Evolutionary conservation across 2,888 invertebrate genomes (phyloP).

Genomic region (Apoderus coryli): DNA sequence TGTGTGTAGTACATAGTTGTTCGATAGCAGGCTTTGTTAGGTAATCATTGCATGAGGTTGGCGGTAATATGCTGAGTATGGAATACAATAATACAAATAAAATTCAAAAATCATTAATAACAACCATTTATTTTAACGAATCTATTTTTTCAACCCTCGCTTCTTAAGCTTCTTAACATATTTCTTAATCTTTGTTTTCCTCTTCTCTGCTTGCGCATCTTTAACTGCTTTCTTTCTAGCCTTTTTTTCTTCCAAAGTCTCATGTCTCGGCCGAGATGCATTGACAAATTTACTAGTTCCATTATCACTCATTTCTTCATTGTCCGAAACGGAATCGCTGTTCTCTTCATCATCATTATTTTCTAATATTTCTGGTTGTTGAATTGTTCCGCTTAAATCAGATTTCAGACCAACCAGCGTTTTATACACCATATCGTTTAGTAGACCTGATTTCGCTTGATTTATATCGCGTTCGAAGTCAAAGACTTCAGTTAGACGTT

Average conservation of each 20-base stretch:
- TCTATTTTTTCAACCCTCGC: slow-evolving; percentile 40
- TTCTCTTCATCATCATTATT: too few species aligned
- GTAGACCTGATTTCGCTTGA: too few species aligned
- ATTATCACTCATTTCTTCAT: slow-evolving; percentile 23
- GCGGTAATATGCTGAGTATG: too few species aligned
- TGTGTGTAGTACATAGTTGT: too few species aligned
- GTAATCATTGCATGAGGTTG: too few species aligned
- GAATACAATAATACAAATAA: too few species aligned
- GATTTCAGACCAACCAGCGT: slow-evolving; percentile 74
- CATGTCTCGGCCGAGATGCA: slow-evolving; percentile 58
- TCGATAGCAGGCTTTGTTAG: too few species aligned
- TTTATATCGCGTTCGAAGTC: slow-evolving; percentile 79
- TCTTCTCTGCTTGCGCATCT: slow-evolving; percentile 74
- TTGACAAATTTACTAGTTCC: slow-evolving; percentile 49
- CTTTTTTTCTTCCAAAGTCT: slow-evolving; percentile 67
- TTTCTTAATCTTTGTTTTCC: slow-evolving; percentile 83
- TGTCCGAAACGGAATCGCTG: slow-evolving; percentile 23
- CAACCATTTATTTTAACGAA: too few species aligned
- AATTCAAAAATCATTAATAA: too few species aligned
- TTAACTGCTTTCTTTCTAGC: slow-evolving; percentile 79
- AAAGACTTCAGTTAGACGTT: slow-evolving; percentile 77
- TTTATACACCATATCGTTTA: slow-evolving; percentile 72
- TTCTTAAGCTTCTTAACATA: slow-evolving; percentile 85
- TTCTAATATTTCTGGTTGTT: slow-evolving; percentile 51
- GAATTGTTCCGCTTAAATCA: slow-evolving; percentile 58